Evolutionary conservation across 2,797 vertebrate species (phyloP), one percentile per base, ranked within the genome.

Genomic region (Pipistrellus pipistrellus): DNA sequence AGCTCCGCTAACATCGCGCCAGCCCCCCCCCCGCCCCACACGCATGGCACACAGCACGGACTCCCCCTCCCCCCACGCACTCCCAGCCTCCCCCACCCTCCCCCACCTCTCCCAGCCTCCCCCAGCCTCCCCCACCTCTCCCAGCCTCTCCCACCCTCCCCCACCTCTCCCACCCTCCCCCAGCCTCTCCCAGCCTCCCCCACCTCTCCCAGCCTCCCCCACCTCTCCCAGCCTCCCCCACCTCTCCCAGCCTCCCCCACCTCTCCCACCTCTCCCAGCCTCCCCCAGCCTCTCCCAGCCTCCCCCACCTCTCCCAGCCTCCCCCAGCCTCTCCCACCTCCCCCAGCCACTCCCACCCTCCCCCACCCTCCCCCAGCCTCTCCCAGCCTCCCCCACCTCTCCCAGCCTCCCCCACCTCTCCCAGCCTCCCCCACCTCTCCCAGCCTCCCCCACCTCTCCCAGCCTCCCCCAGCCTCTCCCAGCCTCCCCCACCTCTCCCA

Each of bases 61-160:
- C 8, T 8, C 10, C 2, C 4, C 17, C 2, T 1, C 5, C 64
- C 11, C 57, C 0, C 8, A 4, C 3, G 17, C 73, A 8, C n/a
- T 25, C 75, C 2, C 48, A 23, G 38, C 38, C 13, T 6, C 11
- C 17, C 12, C 13, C 59, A 10, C 21, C 10, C 25, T 4, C 11
- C n/a, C 12, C 13, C 27, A 6, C 32, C 10, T 38, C 4, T 5
- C 51, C 2, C 51, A 35, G 51, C 76, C 15, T 25, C 51, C 9
- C 32, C 51, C 51, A 25, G n/a, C 75, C 13, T 14, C 11, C n/a
- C 4, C 13, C 27, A 10, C 32, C 10, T n/a, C 51, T 6, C 21
- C 51, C 51, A 25, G 51, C 76, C 15, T 25, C 51, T 5, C 32
- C 51, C 51, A 25, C n/a, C n/a, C n/a, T n/a, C n/a, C n/a, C n/a